These are phyloP conservation scores for Cryptus armator DNA, from an alignment of 2,888 invertebrate species.

Conservation along the genomic window DNA sequence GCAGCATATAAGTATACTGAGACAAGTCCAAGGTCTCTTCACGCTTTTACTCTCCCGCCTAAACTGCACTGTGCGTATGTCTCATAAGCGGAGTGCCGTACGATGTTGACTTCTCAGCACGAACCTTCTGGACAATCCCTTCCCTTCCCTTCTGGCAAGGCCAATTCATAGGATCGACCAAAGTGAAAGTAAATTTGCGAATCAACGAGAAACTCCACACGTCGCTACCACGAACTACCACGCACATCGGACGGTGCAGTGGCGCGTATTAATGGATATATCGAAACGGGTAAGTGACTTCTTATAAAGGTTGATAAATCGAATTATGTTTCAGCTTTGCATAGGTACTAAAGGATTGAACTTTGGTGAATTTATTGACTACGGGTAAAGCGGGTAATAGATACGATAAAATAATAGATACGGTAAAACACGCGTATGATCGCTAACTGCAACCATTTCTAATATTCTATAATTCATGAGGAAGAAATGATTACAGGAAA, in stretches of 20 bases:
- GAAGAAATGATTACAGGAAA: too few species aligned
- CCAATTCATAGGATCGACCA: slow-evolving; percentile 6
- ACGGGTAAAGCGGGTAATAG: too few species aligned
- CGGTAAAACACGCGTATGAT: too few species aligned
- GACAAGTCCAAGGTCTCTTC: background rate
- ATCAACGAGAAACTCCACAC: slow-evolving; percentile 31
- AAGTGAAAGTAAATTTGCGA: slow-evolving; percentile 53
- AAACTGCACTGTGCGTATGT: background rate
- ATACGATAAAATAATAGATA: too few species aligned
- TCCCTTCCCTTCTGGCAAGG: too few species aligned
- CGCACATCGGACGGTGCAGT: background rate
- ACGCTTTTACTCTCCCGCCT: background rate
- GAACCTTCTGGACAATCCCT: background rate
- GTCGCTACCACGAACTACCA: background rate
- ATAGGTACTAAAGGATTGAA: background rate
- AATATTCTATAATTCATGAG: too few species aligned
- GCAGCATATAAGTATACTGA: background rate
- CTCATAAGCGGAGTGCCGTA: background rate
- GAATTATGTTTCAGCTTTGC: background rate
- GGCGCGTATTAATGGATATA: background rate
- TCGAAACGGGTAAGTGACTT: background rate
- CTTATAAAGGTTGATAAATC: background rate
- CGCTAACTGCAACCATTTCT: too few species aligned
- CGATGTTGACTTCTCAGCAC: background rate
- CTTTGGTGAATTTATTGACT: background rate